Evolutionary conservation across 2,888 invertebrate species (phyloP).

Genomic region (Apodemia hepburni): DNA sequence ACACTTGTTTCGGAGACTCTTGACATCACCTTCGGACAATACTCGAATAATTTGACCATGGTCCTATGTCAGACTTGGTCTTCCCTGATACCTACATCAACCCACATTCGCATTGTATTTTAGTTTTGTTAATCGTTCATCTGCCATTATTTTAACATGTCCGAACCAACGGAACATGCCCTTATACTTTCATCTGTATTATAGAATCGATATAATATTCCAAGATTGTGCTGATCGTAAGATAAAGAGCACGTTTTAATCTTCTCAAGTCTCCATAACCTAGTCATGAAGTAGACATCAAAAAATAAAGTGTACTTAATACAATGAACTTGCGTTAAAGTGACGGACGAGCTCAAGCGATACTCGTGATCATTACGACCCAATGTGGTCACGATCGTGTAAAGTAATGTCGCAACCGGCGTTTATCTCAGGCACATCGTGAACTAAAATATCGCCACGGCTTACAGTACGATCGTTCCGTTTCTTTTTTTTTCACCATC

Average conservation of each 20-base stretch:
- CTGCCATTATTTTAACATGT: too few relatives aligned
- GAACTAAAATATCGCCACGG: conserved; percentile 35
- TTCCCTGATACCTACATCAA: too few relatives aligned
- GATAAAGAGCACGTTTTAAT: conserved; percentile 10
- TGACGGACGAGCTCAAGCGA: conserved; percentile 29
- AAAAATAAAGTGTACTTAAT: conserved; percentile 16
- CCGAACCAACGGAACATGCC: too few relatives aligned
- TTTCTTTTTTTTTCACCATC: conserved; percentile 10
- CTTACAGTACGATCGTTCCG: conserved; percentile 26
- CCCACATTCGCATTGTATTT: too few relatives aligned
- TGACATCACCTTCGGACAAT: too few relatives aligned
- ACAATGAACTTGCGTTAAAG: conserved; percentile 30
- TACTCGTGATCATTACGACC: conserved; percentile 40
- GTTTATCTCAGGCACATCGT: conserved; percentile 42
- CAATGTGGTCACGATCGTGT: conserved; percentile 66
- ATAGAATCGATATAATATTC: background rate
- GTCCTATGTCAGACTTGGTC: too few relatives aligned
- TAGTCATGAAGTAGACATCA: conserved; percentile 8
- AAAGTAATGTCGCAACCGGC: conserved; percentile 59
- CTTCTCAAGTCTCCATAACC: conserved; percentile 3
- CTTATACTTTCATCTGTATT: background rate
- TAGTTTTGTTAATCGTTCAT: too few relatives aligned
- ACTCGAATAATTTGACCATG: too few relatives aligned
- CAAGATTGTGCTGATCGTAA: conserved; percentile 15
- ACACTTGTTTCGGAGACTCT: too few relatives aligned